A percentile compares a stretch with the other conserved stretches of the same genome.
phyloP scores from a whole-genome alignment of 2,113 vertebrate species.

The Chlorodrepanis virens region DNA sequence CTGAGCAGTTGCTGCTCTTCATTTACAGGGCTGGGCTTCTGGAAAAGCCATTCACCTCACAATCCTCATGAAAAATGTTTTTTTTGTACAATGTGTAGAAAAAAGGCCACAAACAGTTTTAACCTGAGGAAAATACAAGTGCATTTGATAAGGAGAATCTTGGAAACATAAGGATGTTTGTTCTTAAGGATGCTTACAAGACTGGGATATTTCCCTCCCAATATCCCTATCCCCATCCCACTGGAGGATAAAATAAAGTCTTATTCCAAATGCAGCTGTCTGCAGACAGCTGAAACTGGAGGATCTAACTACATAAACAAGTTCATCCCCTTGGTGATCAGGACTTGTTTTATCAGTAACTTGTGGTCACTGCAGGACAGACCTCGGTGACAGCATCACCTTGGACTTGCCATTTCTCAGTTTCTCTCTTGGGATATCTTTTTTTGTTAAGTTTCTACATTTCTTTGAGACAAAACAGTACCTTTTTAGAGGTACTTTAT shows the following conservation, averaged over 20 bases:
- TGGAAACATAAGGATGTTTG: background rate
- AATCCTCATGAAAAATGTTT: background rate
- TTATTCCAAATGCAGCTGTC: background rate
- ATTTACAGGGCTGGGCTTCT: background rate
- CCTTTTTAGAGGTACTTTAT: background rate
- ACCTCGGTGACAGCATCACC: background rate
- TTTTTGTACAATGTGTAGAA: background rate
- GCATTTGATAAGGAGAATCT: background rate
- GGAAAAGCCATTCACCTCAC: background rate
- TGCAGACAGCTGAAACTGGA: background rate
- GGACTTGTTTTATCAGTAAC: background rate
- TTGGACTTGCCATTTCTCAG: background rate
- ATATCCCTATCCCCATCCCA: background rate
- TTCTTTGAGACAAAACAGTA: background rate
- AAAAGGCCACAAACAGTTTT: background rate
- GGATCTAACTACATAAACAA: background rate
- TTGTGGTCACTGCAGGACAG: background rate
- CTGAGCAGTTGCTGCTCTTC: background rate
- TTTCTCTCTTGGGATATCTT: background rate
- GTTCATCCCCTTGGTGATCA: background rate
- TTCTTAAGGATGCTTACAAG: background rate
- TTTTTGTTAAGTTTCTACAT: background rate
- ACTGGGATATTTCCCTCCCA: background rate
- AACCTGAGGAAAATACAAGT: background rate
- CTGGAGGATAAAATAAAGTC: background rate